Percentiles rank a stretch among this genome's conserved stretches.
These are phyloP conservation scores for Argyra leucocephala DNA, from an alignment of 2,888 invertebrate species.

Conservation along the genomic window DNA sequence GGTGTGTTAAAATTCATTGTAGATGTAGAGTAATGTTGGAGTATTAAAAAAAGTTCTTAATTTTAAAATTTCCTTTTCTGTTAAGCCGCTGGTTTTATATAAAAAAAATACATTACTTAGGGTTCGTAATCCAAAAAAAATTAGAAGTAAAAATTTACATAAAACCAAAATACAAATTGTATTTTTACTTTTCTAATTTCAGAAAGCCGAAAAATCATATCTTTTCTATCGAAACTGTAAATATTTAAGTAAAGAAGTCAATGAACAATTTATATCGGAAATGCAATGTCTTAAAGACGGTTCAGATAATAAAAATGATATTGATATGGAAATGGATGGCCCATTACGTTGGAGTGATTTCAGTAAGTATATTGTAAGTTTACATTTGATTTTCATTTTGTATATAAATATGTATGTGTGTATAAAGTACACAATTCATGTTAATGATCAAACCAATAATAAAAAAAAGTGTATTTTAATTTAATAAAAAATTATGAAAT, in stretches of 20 bases:
- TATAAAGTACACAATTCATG: too few relatives aligned
- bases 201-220: conserved; percentile 36
- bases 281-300: conserved; percentile 31
- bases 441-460: neutral
- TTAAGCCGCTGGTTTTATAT: too few relatives aligned
- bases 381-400: neutral
- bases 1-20: too few relatives aligned
- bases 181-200: neutral
- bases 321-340: conserved; percentile 21
- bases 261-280: conserved; percentile 32
- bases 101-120: too few relatives aligned
- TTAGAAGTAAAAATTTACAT: too few relatives aligned
- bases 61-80: too few relatives aligned
- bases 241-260: conserved; percentile 27
- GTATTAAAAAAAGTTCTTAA: too few relatives aligned
- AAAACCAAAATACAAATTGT: too few relatives aligned
- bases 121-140: too few relatives aligned
- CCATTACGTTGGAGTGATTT: conserved; percentile 31
- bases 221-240: conserved; percentile 36
- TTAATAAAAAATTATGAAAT: too few relatives aligned
- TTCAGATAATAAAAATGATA: conserved; percentile 16
- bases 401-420: neutral
- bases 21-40: too few relatives aligned
- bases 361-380: conserved; percentile 26
- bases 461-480: too few relatives aligned